phyloP scores from a whole-genome alignment of 2,797 vertebrate species.

The Periparus ater region DNA sequence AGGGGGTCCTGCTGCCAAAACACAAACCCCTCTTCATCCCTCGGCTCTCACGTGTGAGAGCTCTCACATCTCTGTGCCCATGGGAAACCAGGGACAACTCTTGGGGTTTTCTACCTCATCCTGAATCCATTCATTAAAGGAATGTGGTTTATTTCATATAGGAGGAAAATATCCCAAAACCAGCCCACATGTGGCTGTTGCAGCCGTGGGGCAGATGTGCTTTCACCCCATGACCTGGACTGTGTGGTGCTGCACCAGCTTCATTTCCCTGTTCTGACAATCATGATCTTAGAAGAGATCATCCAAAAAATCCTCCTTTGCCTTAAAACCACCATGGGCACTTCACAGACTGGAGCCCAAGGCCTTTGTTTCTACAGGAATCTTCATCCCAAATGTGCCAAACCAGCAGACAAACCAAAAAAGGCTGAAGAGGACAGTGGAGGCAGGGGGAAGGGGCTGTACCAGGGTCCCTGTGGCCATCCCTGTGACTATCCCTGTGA shows the following conservation, averaged over 20 bases:
- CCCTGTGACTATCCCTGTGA: background rate
- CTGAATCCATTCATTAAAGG: background rate
- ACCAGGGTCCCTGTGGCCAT: fast-evolving
- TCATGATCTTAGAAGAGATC: background rate
- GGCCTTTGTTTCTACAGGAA: background rate
- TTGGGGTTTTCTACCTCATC: background rate
- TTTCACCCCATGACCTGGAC: background rate
- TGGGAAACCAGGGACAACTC: fast-evolving
- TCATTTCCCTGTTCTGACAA: background rate
- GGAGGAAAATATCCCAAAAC: fast-evolving
- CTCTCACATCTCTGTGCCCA: background rate
- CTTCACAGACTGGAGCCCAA: background rate
- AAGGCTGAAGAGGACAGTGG: background rate
- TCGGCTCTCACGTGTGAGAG: background rate
- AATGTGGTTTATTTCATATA: background rate
- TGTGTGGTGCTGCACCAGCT: background rate
- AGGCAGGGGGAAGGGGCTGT: background rate
- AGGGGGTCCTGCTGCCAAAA: background rate
- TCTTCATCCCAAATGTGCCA: background rate
- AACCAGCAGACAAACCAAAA: conserved; percentile 46
- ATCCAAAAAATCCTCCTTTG: background rate
- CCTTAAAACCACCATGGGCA: background rate
- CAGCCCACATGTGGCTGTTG: fast-evolving
- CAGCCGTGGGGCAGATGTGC: fast-evolving
- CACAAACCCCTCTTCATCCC: background rate